These are phyloP conservation scores for Caenorhabditis auriculariae DNA, from an alignment of 2,888 invertebrate species.

Conservation along the genomic window DNA sequence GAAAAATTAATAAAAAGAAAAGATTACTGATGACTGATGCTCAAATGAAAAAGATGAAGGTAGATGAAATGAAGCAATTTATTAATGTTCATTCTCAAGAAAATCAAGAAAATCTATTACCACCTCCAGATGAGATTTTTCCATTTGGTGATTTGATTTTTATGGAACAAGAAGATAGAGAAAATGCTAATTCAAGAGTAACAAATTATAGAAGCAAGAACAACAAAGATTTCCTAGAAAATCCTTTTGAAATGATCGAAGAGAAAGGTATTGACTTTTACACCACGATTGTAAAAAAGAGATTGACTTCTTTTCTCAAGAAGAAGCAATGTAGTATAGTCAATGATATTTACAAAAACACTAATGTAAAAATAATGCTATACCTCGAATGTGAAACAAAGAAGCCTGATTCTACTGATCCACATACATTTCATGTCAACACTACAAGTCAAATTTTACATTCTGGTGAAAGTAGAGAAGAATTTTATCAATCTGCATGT, in stretches of 20 bases:
- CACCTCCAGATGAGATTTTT: conserved; percentile 10
- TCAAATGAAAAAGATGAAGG: no score
- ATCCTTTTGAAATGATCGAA: conserved; percentile 3
- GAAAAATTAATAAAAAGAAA: no score
- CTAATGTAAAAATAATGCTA: conserved; percentile 20
- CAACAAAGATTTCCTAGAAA: conserved; percentile 5
- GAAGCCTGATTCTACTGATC: conserved; percentile 9
- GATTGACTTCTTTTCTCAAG: conserved; percentile 12
- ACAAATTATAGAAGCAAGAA: conserved; percentile 15
- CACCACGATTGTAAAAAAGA: conserved; percentile 4
- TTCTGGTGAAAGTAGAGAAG: conserved; percentile 13
- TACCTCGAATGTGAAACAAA: conserved; percentile 7
- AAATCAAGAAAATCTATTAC: background rate
- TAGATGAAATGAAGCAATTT: conserved; percentile 2
- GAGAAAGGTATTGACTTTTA: conserved; percentile 6
- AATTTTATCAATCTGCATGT: conserved; percentile 18
- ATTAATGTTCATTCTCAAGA: conserved; percentile 1
- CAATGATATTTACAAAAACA: conserved; percentile 16
- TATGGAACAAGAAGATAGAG: conserved; percentile 21
- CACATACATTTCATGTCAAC: conserved; percentile 3
- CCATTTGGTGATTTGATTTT: conserved; percentile 20
- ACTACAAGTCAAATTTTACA: conserved; percentile 8
- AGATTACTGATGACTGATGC: no score
- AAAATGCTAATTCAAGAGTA: conserved; percentile 4
- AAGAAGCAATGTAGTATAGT: conserved; percentile 20